A percentile compares a stretch with the other conserved stretches of the same genome.
These are phyloP conservation scores for Caenorhabditis sp. DNA, from an alignment of 2,888 invertebrate genomes.

Conservation along the genomic window DNA sequence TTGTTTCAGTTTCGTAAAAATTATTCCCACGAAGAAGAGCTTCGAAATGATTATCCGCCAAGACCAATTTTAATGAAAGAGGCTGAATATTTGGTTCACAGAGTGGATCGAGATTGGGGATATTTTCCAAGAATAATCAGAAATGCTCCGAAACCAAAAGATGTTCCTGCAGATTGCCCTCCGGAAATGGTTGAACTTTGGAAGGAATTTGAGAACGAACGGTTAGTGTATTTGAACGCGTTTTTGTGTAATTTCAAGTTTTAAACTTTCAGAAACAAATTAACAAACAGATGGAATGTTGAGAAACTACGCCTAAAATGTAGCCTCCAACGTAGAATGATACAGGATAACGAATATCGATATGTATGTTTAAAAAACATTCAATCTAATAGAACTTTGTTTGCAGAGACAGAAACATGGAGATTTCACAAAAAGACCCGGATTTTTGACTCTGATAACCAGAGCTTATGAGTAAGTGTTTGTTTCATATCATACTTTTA, in stretches of 20 bases:
- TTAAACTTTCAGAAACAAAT: not conserved
- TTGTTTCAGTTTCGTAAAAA: no score
- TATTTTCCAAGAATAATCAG: not conserved
- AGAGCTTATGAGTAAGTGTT: not conserved
- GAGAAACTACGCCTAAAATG: not conserved
- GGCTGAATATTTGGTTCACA: not conserved
- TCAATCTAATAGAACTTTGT: not conserved
- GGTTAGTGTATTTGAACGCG: no score
- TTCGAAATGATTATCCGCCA: no score
- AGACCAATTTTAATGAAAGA: not conserved
- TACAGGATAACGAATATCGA: no score
- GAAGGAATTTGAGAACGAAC: not conserved
- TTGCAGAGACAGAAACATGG: conserved; percentile 9
- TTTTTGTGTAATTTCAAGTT: no score
- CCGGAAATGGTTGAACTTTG: not conserved
- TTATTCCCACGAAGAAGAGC: no score
- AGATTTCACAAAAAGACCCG: not conserved
- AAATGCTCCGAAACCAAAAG: not conserved
- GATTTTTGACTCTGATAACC: not conserved
- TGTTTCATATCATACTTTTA: not conserved
- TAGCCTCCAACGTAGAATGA: no score
- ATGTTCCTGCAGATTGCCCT: not conserved
- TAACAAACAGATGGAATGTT: not conserved
- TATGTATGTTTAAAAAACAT: no score
- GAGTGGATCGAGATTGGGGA: not conserved